Evolutionary conservation across 1,140 invertebrate genomes (phyloP).

Genomic region (Drosophila varians): DNA sequence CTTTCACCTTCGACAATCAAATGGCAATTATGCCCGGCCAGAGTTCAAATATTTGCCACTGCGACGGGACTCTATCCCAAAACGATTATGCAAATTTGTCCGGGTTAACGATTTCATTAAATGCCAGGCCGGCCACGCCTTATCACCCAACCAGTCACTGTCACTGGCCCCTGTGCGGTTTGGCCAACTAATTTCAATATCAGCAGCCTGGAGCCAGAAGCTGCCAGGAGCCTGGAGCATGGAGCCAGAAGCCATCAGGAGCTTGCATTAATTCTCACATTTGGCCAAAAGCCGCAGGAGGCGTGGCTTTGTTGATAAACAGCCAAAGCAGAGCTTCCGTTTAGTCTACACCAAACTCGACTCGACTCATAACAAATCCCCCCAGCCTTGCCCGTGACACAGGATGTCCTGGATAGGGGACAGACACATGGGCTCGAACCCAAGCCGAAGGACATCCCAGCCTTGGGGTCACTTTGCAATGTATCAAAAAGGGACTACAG

Average conservation of each 20-base stretch:
- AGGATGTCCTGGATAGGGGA: slow-evolving; percentile 28
- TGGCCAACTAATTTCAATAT: slow-evolving; percentile 72
- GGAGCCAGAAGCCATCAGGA: slow-evolving; percentile 19
- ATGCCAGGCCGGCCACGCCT: slow-evolving; percentile 46
- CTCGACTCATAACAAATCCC: slow-evolving; percentile 59
- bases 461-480: slow-evolving; percentile 62
- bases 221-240: slow-evolving; percentile 6
- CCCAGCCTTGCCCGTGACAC: slow-evolving; percentile 21
- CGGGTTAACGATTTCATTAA: slow-evolving; percentile 70
- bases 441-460: slow-evolving; percentile 5
- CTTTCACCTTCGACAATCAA: slow-evolving; percentile 45
- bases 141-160: slow-evolving; percentile 31
- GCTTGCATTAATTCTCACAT: slow-evolving; percentile 69
- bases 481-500: slow-evolving; percentile 55
- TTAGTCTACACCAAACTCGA: slow-evolving; percentile 45
- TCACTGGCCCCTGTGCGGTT: slow-evolving; percentile 10
- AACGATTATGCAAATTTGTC: slow-evolving; percentile 71
- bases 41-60: slow-evolving; percentile 63
- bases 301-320: slow-evolving; percentile 69
- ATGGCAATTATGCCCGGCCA: slow-evolving; percentile 54
- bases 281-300: slow-evolving; percentile 44
- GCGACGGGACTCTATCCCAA: background rate
- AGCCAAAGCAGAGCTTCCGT: slow-evolving; percentile 30
- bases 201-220: slow-evolving; percentile 30
- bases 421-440: background rate